These are phyloP conservation scores for Caerostris darwini DNA, from an alignment of 1,140 invertebrate species.

Conservation along the genomic window DNA sequence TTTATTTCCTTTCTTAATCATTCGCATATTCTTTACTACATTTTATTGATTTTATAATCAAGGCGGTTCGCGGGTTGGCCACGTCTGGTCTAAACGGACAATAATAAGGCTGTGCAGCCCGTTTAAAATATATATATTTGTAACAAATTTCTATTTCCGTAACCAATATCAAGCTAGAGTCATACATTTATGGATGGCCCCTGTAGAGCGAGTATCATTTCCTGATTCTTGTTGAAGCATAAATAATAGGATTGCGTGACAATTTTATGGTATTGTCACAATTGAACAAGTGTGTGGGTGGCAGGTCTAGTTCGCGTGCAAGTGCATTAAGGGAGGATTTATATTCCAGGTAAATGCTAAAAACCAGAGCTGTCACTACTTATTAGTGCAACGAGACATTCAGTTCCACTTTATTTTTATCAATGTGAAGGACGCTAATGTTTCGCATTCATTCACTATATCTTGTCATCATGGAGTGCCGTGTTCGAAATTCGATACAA, in stretches of 20 bases:
- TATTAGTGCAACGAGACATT: background rate
- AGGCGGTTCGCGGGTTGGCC: too few species aligned
- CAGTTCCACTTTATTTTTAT: background rate
- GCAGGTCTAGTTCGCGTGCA: background rate
- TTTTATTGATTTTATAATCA: too few species aligned
- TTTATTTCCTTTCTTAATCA: too few species aligned
- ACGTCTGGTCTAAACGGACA: too few species aligned
- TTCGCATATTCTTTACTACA: too few species aligned
- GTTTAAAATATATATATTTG: too few species aligned
- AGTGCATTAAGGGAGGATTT: background rate
- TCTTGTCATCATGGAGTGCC: background rate
- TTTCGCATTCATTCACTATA: background rate
- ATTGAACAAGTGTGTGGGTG: conserved; percentile 1
- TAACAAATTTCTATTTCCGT: too few species aligned
- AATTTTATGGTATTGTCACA: background rate
- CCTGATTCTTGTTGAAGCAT: conserved; percentile 25
- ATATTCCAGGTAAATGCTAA: conserved; percentile 3
- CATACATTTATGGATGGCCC: background rate
- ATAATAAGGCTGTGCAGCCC: too few species aligned
- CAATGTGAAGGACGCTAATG: background rate
- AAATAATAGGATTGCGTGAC: conserved; percentile 39
- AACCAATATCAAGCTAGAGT: too few species aligned
- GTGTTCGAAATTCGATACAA: background rate
- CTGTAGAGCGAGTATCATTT: background rate
- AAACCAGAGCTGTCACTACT: background rate